These are phyloP conservation scores for Latrodectus elegans DNA, from an alignment of 2,888 invertebrate genomes.

Conservation along the genomic window DNA sequence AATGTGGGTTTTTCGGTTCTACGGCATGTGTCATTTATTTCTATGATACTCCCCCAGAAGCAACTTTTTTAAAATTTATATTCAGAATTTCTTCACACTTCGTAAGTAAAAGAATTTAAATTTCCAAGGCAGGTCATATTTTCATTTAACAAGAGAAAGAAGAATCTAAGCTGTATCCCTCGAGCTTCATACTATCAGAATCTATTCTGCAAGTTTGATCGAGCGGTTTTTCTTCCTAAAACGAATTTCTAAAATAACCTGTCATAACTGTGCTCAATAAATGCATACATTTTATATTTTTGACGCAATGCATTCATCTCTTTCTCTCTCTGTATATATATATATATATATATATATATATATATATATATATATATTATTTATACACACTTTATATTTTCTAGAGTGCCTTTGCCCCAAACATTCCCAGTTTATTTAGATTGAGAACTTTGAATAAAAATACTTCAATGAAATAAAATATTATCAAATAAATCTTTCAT, in stretches of 20 bases:
- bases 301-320: no score
- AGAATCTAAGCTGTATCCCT: slow-evolving; percentile 14
- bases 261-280: neutral
- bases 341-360: no score
- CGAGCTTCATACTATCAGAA: slow-evolving; percentile 19
- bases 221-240: slow-evolving; percentile 2
- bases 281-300: no score
- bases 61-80: slow-evolving; percentile 14
- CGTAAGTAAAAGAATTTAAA: slow-evolving; percentile 31
- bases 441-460: no score
- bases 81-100: neutral
- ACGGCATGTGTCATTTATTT: neutral
- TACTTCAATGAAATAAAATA: no score
- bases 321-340: no score
- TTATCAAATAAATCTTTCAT: no score
- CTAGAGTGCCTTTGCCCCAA: no score
- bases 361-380: no score
- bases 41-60: neutral
- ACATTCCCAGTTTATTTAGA: no score
- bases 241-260: neutral
- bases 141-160: slow-evolving; percentile 29
- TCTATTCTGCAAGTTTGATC: slow-evolving; percentile 13
- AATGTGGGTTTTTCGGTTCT: no score
- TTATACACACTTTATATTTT: no score
- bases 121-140: slow-evolving; percentile 22